Base-by-base conservation (phyloP, 2,888 invertebrate species). In the Holacanthella duospinosa region DNA sequence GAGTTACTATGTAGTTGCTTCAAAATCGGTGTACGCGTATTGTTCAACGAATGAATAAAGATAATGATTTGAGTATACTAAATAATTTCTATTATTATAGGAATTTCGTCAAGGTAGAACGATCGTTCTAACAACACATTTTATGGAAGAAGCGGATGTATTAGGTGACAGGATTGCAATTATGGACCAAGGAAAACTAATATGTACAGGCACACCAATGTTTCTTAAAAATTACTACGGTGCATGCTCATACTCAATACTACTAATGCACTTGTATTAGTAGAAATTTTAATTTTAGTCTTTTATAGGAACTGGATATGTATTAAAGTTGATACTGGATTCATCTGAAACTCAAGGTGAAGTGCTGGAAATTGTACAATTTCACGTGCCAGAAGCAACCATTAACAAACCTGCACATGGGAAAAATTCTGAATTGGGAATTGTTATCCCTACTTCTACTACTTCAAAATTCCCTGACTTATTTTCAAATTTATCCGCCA, bases 71-170 rank as follows among this genome's bases (percentile, higher is more conserved):
- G 2, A 1, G 27, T 55, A 63, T 43, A 19, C 12, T 56, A 29
- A 53, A 24, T 9, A 36, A 29, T 29, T 61, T 55, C n/a, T 12
- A n/a, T n/a, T n/a, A n/a, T n/a, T 27, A 29, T 29, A 70, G 70
- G 78, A 61, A 78, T 67, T 85, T 67, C 81, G 85, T 61, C 85
- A 85, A 64, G 79, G 83, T 1, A 85, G 88, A 72, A 91, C 93
- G 0, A 87, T 94, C 69, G 78, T 95, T 19, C 82, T 95, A 59
- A 89, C 90, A 19, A 95, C 94, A 0, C 94, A 95, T 79, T 90
- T 89, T 77, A 93, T 95, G 93, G 94, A 94, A 78, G 94, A 95
- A 78, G 94, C 93, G 1, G 93, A 94, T 77, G 69, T 71, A 43
- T 81, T 95, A 1, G 93, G 91, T 0, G 93, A 95, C 78, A 84